These are phyloP conservation scores for Ctenosaura bakeri DNA, from an alignment of 2,797 vertebrate genomes.

Conservation along the genomic window DNA sequence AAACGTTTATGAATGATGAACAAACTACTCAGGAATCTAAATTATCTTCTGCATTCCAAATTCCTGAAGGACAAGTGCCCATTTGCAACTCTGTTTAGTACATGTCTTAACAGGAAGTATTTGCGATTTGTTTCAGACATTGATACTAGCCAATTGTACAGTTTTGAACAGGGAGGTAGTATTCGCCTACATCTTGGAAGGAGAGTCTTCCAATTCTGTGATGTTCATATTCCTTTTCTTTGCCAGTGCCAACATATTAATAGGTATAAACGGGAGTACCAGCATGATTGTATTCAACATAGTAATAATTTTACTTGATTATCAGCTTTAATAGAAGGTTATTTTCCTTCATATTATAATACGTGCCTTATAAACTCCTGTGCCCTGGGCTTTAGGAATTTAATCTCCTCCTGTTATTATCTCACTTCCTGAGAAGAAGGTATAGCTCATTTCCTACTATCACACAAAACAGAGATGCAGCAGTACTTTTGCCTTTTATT, in stretches of 20 bases:
- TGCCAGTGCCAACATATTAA: background rate
- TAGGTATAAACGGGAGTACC: background rate
- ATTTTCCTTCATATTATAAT: background rate
- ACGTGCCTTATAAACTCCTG: background rate
- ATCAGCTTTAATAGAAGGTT: background rate
- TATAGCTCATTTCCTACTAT: background rate
- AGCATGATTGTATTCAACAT: background rate
- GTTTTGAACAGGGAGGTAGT: background rate
- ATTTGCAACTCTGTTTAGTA: background rate
- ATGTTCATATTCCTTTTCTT: background rate
- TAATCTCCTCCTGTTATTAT: background rate
- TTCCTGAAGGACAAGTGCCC: conserved; percentile 1
- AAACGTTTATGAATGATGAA: conserved; percentile 37
- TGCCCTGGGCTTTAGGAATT: background rate
- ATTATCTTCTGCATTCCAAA: background rate
- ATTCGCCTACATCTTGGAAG: background rate
- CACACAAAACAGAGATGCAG: background rate
- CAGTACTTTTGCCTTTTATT: background rate
- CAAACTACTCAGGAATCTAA: conserved; percentile 22
- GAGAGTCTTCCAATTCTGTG: background rate
- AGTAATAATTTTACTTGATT: background rate
- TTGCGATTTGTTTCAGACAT: background rate
- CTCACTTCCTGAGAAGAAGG: background rate
- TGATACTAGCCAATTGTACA: background rate
- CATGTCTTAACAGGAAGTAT: background rate